Conservation (phyloP, 2,797 vertebrate species). For the Bradypodion ventrale region DNA sequence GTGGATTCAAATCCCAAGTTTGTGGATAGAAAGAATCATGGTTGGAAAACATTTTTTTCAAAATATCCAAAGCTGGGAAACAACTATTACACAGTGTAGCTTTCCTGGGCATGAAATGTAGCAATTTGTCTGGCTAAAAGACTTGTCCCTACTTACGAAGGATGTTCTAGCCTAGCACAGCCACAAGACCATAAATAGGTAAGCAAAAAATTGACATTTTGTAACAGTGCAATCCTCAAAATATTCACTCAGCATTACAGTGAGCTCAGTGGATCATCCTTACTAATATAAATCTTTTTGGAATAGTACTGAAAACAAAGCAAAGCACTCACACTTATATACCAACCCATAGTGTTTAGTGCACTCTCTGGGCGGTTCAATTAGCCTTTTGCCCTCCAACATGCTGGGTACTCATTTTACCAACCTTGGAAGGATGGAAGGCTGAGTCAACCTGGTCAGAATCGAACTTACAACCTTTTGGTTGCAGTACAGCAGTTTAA, state of each 20-base stretch:
- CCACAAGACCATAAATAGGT: neutral
- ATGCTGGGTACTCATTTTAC: no score
- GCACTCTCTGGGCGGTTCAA: no score
- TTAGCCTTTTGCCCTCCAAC: no score
- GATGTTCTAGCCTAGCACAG: neutral
- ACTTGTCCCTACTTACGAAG: neutral
- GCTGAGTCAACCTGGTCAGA: no score
- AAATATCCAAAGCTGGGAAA: constrained; percentile 16
- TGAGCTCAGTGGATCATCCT: neutral
- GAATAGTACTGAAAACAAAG: no score
- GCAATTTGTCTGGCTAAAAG: constrained; percentile 19
- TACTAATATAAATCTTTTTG: no score
- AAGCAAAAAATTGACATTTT: neutral
- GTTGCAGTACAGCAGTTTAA: no score
- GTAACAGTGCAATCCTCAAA: neutral
- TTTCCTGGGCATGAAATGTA: neutral
- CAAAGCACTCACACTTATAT: no score
- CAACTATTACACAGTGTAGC: neutral
- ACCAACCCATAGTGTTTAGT: no score
- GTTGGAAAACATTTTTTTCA: neutral
- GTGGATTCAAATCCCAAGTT: constrained; percentile 9
- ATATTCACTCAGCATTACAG: neutral
- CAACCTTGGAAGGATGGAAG: no score
- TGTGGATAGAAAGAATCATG: neutral
- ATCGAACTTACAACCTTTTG: no score